A percentile compares a stretch with the other conserved stretches of the same genome.
These are phyloP conservation scores for Danio kyathit DNA, from an alignment of 2,797 vertebrate genomes.

Conservation along the genomic window DNA sequence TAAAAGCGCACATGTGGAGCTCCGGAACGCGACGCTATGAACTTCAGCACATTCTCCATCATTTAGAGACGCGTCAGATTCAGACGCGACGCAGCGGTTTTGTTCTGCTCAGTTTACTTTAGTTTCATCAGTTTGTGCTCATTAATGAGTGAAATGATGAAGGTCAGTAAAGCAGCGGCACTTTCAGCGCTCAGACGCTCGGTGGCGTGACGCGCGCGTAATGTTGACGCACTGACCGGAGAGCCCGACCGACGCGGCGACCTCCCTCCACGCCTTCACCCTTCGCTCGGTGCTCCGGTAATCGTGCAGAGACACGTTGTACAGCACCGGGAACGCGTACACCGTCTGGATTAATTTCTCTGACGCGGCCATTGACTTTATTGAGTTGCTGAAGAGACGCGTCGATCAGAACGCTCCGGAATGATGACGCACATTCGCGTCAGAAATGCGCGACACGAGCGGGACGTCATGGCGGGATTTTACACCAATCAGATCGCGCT, in stretches of 20 bases:
- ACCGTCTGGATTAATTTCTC: constrained; percentile 79
- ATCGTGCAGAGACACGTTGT: constrained; percentile 73
- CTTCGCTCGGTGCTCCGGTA: constrained; percentile 76
- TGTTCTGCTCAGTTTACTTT: no score
- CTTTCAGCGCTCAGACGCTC: neutral
- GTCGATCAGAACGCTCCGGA: neutral
- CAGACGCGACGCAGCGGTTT: neutral
- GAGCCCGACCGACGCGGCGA: constrained; percentile 67
- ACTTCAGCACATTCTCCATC: no score
- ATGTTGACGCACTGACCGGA: constrained; percentile 71
- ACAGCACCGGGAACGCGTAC: constrained; percentile 75
- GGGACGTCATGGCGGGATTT: neutral
- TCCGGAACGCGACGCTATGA: no score
- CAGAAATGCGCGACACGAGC: neutral
- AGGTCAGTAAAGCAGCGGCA: neutral
- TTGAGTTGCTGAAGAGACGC: neutral
- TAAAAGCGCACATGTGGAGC: no score
- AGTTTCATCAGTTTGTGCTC: no score
- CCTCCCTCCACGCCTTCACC: constrained; percentile 72
- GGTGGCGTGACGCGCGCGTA: constrained; percentile 63
- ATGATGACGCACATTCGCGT: neutral
- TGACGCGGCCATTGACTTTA: constrained; percentile 21
- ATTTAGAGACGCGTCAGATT: no score
- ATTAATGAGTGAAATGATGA: neutral
- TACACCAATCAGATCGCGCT: neutral